Evolutionary conservation across 2,888 invertebrate genomes (phyloP).

Genomic region (Xestobium rufovillosum): DNA sequence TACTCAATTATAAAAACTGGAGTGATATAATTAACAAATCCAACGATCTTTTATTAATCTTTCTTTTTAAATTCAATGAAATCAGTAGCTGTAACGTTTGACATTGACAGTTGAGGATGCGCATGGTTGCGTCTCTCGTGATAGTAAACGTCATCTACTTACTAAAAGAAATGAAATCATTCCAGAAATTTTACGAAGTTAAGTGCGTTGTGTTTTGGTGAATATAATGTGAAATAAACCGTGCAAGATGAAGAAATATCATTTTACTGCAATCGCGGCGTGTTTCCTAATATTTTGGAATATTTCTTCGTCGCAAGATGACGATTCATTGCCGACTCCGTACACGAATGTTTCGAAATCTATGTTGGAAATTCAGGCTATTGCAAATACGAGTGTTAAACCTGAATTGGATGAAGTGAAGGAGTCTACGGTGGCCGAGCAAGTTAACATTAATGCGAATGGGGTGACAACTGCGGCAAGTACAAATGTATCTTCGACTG

Average conservation of each 20-base stretch:
- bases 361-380: slow-evolving; percentile 7
- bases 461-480: slow-evolving; percentile 11
- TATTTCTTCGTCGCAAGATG: slow-evolving; percentile 27
- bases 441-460: slow-evolving; percentile 9
- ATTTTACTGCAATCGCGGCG: slow-evolving; percentile 17
- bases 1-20: no score
- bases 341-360: slow-evolving; percentile 7
- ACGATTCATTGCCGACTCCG: slow-evolving; percentile 5
- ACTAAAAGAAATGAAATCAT: no score
- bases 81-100: no score
- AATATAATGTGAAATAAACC: no score
- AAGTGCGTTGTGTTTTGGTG: no score
- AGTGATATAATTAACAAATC: no score
- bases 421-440: slow-evolving; percentile 1
- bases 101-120: no score
- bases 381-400: slow-evolving; percentile 4
- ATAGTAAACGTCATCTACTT: no score
- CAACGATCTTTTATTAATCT: no score
- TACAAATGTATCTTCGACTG: slow-evolving; percentile 9
- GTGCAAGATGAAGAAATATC: slow-evolving; percentile 1
- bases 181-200: no score
- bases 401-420: not conserved
- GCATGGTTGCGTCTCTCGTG: no score
- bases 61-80: no score
- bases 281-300: slow-evolving; percentile 29